Conservation (phyloP, 2,113 vertebrate genomes). For the Tricholaema leucomelas region DNA sequence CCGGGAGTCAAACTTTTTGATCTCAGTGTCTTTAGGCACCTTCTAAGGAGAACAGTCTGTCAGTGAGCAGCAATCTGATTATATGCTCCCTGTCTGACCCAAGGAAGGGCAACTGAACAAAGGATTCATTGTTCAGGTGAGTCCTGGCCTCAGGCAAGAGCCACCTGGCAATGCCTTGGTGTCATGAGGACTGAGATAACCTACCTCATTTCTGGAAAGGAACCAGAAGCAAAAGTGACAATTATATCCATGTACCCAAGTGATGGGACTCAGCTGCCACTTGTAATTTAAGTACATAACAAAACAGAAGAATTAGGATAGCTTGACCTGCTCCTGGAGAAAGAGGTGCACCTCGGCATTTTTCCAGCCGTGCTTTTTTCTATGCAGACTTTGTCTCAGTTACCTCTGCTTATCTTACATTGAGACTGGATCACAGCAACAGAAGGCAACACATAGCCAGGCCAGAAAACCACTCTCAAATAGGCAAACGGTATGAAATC, state of each 20-base stretch:
- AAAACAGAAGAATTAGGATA: neutral
- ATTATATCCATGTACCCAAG: rapidly evolving
- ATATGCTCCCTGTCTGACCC: neutral
- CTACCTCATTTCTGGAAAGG: neutral
- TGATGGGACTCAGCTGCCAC: neutral
- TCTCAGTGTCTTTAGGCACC: neutral
- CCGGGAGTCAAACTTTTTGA: neutral
- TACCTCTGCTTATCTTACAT: neutral
- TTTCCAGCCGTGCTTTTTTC: neutral
- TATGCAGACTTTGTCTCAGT: neutral
- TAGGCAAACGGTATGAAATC: neutral
- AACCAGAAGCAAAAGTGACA: neutral
- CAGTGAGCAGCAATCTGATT: neutral
- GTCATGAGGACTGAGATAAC: neutral
- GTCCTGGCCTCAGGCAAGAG: neutral
- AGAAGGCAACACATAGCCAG: neutral
- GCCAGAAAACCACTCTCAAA: neutral
- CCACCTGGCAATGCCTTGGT: neutral
- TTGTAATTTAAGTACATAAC: neutral
- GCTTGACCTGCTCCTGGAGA: neutral
- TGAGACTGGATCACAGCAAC: neutral
- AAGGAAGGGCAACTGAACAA: slow-evolving; percentile 1
- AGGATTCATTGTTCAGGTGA: neutral
- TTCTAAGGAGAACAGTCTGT: neutral
- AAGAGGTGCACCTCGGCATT: neutral